Conservation (phyloP, 2,113 vertebrate species). For the Felis chaus region DNA sequence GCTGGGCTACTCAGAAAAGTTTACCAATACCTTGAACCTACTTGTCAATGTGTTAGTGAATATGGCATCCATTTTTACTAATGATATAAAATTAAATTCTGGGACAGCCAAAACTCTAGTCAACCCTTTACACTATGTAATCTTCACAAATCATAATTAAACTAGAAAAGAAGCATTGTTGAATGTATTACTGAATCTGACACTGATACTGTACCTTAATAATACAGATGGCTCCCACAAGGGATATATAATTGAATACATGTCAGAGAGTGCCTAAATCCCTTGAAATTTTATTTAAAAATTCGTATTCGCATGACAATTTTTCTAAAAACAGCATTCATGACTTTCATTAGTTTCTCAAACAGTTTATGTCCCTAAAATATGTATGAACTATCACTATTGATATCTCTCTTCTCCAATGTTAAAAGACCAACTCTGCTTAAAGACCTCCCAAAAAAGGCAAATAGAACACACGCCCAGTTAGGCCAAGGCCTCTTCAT, state of each 20-base stretch:
- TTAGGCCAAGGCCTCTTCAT: neutral
- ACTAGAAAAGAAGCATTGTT: neutral
- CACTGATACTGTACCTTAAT: neutral
- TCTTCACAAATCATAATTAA: neutral
- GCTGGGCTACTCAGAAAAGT: slow-evolving; percentile 1
- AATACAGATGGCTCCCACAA: neutral
- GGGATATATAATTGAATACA: neutral
- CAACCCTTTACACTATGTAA: slow-evolving; percentile 7
- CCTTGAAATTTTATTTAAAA: slow-evolving; percentile 23
- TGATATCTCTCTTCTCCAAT: neutral
- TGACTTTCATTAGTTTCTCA: slow-evolving; percentile 13
- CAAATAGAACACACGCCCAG: neutral
- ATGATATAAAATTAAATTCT: slow-evolving; percentile 30
- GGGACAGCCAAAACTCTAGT: neutral
- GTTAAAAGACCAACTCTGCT: neutral
- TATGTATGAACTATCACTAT: neutral
- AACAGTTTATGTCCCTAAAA: slow-evolving; percentile 47
- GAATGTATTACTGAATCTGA: neutral
- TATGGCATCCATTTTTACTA: neutral
- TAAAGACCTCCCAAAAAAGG: slow-evolving; percentile 4
- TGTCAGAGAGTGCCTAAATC: neutral
- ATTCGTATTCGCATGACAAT: neutral
- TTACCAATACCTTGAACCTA: slow-evolving; percentile 12
- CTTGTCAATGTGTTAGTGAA: neutral
- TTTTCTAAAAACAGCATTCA: neutral